Conservation (phyloP, 2,113 vertebrate genomes). For the Anolis sagrei region DNA sequence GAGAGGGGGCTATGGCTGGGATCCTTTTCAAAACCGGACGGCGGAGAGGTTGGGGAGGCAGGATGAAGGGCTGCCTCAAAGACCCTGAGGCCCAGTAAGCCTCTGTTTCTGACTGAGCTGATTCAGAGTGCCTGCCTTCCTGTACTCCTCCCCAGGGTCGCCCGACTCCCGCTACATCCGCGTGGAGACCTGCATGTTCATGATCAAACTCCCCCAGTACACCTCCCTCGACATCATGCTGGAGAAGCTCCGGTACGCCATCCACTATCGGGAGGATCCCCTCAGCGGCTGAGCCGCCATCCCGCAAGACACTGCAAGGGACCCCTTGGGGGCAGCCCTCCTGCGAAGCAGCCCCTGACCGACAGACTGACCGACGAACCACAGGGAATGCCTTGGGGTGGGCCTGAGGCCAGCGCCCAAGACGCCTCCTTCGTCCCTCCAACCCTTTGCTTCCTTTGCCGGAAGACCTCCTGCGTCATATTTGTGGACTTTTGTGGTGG, state of each 20-base stretch:
- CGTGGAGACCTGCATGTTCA: conserved; percentile 99
- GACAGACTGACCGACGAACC: not conserved
- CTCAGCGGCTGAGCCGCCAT: conserved; percentile 87
- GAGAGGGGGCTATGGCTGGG: too few relatives aligned
- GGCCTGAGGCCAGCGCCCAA: conserved; percentile 25
- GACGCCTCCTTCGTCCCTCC: conserved; percentile 55
- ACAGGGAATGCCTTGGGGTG: too few relatives aligned
- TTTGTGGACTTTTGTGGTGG: conserved; percentile 77
- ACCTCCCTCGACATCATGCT: conserved; percentile 94
- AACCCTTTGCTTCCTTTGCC: conserved; percentile 62
- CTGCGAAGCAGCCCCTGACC: not conserved
- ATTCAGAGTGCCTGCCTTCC: not conserved
- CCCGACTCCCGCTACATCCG: conserved; percentile 94
- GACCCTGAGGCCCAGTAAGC: rapidly evolving
- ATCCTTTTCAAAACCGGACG: not conserved
- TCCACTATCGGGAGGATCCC: conserved; percentile 97
- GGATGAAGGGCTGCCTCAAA: not conserved
- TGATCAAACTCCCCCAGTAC: conserved; percentile 98
- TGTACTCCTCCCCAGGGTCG: conserved; percentile 77
- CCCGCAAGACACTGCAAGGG: not conserved
- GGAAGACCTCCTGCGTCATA: conserved; percentile 75
- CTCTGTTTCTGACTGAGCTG: rapidly evolving
- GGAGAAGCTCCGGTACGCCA: conserved; percentile 95
- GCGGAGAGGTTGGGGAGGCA: not conserved
- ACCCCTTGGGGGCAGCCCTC: not conserved